Percentiles rank a stretch among this genome's conserved stretches.
Evolutionary conservation across 1,140 invertebrate species (phyloP).

Genomic region (Atta texana): DNA sequence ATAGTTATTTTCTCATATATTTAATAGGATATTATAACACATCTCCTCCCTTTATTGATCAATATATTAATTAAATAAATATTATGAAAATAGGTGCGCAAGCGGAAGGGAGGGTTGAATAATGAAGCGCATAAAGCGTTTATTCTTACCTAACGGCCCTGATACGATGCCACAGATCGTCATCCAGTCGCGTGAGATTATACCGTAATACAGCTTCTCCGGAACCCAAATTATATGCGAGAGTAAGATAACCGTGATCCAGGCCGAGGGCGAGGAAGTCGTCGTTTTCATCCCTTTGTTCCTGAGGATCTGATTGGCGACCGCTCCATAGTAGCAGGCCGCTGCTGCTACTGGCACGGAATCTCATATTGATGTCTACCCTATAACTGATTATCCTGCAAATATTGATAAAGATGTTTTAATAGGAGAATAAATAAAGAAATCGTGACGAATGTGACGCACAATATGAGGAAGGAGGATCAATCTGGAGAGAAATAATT

Average conservation of each 20-base stretch:
- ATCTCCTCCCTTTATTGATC: background rate
- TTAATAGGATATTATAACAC: background rate
- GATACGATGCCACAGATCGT: conserved; percentile 96
- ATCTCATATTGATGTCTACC: conserved; percentile 93
- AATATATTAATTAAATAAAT: conserved; percentile 40
- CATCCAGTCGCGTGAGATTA: conserved; percentile 95
- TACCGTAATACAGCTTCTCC: conserved; percentile 93
- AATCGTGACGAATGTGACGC: background rate
- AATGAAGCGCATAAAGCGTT: conserved; percentile 28
- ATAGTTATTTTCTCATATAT: background rate
- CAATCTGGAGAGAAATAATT: background rate
- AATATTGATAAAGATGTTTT: conserved; percentile 45
- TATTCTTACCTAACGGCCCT: conserved; percentile 92
- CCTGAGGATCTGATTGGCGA: conserved; percentile 87
- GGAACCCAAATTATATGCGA: conserved; percentile 92
- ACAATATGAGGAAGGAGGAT: background rate
- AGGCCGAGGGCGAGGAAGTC: conserved; percentile 95
- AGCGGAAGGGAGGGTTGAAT: background rate
- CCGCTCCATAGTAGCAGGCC: conserved; percentile 97
- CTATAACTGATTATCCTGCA: conserved; percentile 92
- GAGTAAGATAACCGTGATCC: conserved; percentile 90
- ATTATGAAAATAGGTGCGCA: conserved; percentile 28
- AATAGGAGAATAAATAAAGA: background rate
- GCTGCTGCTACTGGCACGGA: conserved; percentile 89
- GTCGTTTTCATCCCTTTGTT: conserved; percentile 88